These are phyloP conservation scores for Ceratothoa steindachneri DNA, from an alignment of 2,888 invertebrate species.

Conservation along the genomic window DNA sequence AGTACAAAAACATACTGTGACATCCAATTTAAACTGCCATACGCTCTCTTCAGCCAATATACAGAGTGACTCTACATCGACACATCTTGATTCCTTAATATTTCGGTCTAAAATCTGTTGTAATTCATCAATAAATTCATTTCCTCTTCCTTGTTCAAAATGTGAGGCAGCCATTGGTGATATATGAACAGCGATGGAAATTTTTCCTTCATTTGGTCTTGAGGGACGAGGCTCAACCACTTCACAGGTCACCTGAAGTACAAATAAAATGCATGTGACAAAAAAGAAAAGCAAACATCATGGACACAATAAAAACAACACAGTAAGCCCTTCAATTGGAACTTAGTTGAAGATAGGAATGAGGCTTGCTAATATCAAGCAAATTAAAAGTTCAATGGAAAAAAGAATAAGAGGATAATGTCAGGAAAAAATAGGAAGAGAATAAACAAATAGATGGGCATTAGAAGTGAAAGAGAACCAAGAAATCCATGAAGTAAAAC, in stretches of 20 bases:
- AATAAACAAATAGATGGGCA: too few species aligned
- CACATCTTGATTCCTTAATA: conserved; percentile 70
- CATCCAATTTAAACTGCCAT: conserved; percentile 80
- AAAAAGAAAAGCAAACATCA: neutral
- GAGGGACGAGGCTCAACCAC: conserved; percentile 77
- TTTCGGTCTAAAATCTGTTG: conserved; percentile 69
- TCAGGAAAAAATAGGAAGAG: too few species aligned
- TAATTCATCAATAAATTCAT: conserved; percentile 68
- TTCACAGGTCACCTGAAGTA: conserved; percentile 75
- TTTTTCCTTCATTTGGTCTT: conserved; percentile 80
- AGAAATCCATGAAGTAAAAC: too few species aligned
- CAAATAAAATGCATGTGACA: neutral
- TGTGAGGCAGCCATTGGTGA: conserved; percentile 79
- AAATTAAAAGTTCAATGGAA: neutral
- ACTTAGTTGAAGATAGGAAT: neutral
- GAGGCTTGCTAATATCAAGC: neutral
- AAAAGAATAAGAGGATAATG: neutral
- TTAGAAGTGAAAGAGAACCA: too few species aligned
- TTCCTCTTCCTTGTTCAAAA: conserved; percentile 72
- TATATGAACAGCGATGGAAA: conserved; percentile 80
- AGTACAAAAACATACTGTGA: conserved; percentile 55
- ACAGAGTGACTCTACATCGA: conserved; percentile 92
- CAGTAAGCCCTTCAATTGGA: too few species aligned
- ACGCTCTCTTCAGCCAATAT: conserved; percentile 88
- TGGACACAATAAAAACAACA: too few species aligned